A percentile compares a stretch with the other conserved stretches of the same genome.
Conservation (phyloP, 2,888 invertebrate species). For the Nesidiocoris tenuis region DNA sequence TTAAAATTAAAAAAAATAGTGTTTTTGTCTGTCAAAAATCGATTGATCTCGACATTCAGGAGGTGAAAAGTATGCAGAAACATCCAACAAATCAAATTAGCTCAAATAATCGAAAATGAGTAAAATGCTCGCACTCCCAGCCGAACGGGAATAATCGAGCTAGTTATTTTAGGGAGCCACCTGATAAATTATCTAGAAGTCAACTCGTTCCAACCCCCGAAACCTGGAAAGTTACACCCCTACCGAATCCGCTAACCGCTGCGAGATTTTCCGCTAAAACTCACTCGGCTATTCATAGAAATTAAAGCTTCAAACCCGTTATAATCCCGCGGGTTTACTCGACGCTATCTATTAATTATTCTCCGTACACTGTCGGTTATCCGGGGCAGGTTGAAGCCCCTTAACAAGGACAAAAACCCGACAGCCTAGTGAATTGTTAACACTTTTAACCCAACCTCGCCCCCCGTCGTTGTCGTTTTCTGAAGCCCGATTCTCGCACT, state of each 20-base stretch:
- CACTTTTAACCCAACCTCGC: slow-evolving; percentile 4
- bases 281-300: slow-evolving; percentile 40
- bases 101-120: too few relatives aligned
- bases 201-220: not conserved
- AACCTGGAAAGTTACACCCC: not conserved
- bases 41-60: too few relatives aligned
- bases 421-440: slow-evolving; percentile 31
- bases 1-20: too few relatives aligned
- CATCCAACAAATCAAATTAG: too few relatives aligned
- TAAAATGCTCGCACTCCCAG: too few relatives aligned
- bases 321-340: slow-evolving; percentile 32
- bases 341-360: slow-evolving; percentile 26
- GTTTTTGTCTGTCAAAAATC: too few relatives aligned
- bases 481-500: slow-evolving; percentile 9
- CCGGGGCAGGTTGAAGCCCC: slow-evolving; percentile 5
- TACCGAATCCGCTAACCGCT: not conserved
- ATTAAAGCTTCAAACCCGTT: slow-evolving; percentile 40
- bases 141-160: too few relatives aligned
- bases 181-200: too few relatives aligned
- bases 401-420: slow-evolving; percentile 38
- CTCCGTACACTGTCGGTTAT: slow-evolving; percentile 5
- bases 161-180: too few relatives aligned
- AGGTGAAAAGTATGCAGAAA: too few relatives aligned
- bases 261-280: not conserved
- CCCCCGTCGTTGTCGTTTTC: slow-evolving; percentile 4